Conservation (phyloP, 2,888 invertebrate species). For the Sarcophaga variegata region DNA sequence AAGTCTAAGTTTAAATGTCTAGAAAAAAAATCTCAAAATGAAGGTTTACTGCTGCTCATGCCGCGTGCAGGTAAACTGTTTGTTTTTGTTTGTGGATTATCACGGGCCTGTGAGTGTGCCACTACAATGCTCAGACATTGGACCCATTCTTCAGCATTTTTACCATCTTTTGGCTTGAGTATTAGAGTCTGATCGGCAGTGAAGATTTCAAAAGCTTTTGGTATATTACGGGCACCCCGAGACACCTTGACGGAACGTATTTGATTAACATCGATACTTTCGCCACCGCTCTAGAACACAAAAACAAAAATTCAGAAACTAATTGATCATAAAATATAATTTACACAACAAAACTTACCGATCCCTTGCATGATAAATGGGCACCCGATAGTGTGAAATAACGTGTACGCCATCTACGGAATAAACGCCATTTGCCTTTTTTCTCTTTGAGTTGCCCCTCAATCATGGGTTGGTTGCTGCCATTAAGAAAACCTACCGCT, state of each 20-base stretch:
- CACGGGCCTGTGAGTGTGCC: slow-evolving; percentile 85
- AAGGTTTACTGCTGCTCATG: slow-evolving; percentile 80
- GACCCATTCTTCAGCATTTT: slow-evolving; percentile 97
- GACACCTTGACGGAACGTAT: slow-evolving; percentile 97
- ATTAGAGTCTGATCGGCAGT: slow-evolving; percentile 95
- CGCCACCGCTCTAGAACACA: slow-evolving; percentile 87
- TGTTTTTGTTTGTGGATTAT: slow-evolving; percentile 81
- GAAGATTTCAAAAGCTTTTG: slow-evolving; percentile 98
- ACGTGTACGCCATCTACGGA: slow-evolving; percentile 95
- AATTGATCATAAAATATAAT: background rate
- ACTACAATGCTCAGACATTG: slow-evolving; percentile 96
- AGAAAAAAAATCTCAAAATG: slow-evolving; percentile 74
- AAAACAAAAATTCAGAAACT: no score
- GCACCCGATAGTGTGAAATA: slow-evolving; percentile 97
- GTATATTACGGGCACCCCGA: slow-evolving; percentile 94
- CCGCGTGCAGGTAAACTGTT: slow-evolving; percentile 82
- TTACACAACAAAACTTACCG: slow-evolving; percentile 83
- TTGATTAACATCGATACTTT: slow-evolving; percentile 94
- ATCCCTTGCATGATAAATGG: slow-evolving; percentile 92
- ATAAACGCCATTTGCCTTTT: slow-evolving; percentile 94
- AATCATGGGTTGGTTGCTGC: slow-evolving; percentile 92
- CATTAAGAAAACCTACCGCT: slow-evolving; percentile 90
- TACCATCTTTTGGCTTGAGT: slow-evolving; percentile 96
- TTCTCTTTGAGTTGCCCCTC: slow-evolving; percentile 96
- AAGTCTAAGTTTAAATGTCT: slow-evolving; percentile 11